Percentiles rank a stretch among this genome's conserved stretches.
Conservation (phyloP, 2,797 vertebrate species). For the Xyrichtys novacula region DNA sequence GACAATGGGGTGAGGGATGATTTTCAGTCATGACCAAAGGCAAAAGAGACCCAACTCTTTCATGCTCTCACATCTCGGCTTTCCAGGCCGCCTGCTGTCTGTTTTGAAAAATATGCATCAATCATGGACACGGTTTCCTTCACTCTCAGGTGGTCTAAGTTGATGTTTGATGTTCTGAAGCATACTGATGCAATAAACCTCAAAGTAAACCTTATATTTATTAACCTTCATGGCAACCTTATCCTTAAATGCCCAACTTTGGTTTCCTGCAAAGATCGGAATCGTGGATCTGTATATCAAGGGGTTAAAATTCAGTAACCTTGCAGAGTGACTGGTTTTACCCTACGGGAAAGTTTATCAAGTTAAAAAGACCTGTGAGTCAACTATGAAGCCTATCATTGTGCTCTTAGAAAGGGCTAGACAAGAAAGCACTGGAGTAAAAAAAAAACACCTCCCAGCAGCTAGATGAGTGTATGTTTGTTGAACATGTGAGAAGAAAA, state of each 20-base stretch:
- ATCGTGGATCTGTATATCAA: not conserved
- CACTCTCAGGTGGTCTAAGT: not conserved
- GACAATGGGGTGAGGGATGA: too few species aligned
- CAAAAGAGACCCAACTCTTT: too few species aligned
- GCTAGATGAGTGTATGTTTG: not conserved
- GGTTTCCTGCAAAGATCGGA: slow-evolving; percentile 2
- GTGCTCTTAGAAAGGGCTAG: too few species aligned
- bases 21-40: too few species aligned
- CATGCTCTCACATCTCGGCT: too few species aligned
- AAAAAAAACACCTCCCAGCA: not conserved
- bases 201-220: not conserved
- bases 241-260: slow-evolving; percentile 1
- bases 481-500: not conserved
- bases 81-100: not conserved
- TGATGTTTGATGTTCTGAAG: not conserved
- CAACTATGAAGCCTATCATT: too few species aligned
- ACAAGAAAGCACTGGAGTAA: too few species aligned
- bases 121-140: too few species aligned
- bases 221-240: not conserved
- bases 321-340: not conserved
- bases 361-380: not conserved
- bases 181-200: not conserved
- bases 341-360: slow-evolving; percentile 3
- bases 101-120: too few species aligned
- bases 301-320: slow-evolving; percentile 2